Evolutionary conservation across 2,888 invertebrate genomes (phyloP).

Genomic region (Crematogaster levior): DNA sequence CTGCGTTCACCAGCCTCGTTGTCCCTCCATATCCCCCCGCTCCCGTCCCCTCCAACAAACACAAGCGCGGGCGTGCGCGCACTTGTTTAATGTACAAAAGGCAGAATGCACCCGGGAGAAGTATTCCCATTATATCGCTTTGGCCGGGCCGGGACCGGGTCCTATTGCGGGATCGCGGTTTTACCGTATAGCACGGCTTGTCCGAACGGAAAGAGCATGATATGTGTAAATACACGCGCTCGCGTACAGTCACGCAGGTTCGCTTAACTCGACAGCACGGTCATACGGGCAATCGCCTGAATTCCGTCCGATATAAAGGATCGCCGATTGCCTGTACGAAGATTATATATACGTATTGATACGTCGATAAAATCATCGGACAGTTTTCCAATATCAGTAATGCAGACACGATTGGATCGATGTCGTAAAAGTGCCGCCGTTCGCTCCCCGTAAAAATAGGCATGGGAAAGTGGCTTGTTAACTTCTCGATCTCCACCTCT

Average conservation of each 20-base stretch:
- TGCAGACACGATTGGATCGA: conserved; percentile 8
- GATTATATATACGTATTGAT: conserved; percentile 31
- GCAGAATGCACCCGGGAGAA: conserved; percentile 71
- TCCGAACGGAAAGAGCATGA: conserved; percentile 66
- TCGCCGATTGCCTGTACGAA: conserved; percentile 29
- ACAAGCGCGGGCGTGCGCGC: conserved; percentile 63
- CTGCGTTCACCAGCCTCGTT: conserved; percentile 45
- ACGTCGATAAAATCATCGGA: conserved; percentile 42
- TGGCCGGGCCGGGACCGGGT: conserved; percentile 62
- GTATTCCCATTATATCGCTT: conserved; percentile 77
- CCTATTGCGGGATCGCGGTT: conserved; percentile 73
- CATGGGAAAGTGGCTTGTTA: background rate
- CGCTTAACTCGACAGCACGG: conserved; percentile 31
- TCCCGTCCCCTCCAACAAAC: conserved; percentile 45
- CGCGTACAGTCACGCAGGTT: conserved; percentile 25
- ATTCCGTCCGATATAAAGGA: conserved; percentile 31
- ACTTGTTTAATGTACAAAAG: conserved; percentile 76
- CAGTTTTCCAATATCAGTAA: conserved; percentile 44
- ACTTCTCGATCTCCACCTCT: background rate
- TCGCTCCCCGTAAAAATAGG: background rate
- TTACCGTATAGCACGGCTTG: conserved; percentile 61
- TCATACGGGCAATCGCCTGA: conserved; percentile 33
- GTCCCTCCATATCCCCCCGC: background rate
- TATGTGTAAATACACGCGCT: conserved; percentile 59
- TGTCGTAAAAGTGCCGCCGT: background rate